A percentile compares a stretch with the other conserved stretches of the same genome.
phyloP scores from a whole-genome alignment of 1,140 invertebrate genomes.

The Ips typographus region DNA sequence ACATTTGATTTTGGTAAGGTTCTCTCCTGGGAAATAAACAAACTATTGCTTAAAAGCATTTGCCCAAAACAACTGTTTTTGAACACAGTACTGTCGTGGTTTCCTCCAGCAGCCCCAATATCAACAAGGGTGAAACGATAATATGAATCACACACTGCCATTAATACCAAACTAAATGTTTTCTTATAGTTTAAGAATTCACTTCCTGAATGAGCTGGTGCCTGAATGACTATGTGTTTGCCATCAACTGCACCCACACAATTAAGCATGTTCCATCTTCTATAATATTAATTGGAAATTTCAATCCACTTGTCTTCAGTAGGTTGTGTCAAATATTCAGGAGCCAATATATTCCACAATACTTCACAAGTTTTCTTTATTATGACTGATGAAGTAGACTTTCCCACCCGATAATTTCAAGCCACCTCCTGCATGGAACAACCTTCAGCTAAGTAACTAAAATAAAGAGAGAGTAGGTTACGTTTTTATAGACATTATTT shows the following conservation, averaged over 20 bases:
- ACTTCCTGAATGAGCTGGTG: background rate
- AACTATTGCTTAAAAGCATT: background rate
- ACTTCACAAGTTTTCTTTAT: background rate
- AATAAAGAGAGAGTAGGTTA: background rate
- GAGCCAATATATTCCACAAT: background rate
- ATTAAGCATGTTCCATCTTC: background rate
- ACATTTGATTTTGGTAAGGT: background rate
- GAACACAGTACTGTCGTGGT: background rate
- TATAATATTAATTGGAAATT: background rate
- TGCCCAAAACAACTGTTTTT: background rate
- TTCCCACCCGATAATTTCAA: background rate
- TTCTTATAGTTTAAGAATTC: constrained; percentile 1
- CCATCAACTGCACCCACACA: background rate
- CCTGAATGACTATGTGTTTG: background rate
- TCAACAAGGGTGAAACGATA: constrained; percentile 1
- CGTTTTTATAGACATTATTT: too few species aligned
- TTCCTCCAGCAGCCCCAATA: background rate
- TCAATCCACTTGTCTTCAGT: background rate
- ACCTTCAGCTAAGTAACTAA: background rate
- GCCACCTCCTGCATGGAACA: background rate
- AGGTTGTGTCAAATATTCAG: background rate
- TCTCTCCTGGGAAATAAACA: background rate
- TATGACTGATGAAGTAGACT: background rate
- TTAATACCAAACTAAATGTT: background rate
- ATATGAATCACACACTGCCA: background rate